A percentile compares a stretch with the other conserved stretches of the same genome.
These are phyloP conservation scores for Pseudomyrmex pallidus DNA, from an alignment of 1,140 invertebrate species.

Conservation along the genomic window DNA sequence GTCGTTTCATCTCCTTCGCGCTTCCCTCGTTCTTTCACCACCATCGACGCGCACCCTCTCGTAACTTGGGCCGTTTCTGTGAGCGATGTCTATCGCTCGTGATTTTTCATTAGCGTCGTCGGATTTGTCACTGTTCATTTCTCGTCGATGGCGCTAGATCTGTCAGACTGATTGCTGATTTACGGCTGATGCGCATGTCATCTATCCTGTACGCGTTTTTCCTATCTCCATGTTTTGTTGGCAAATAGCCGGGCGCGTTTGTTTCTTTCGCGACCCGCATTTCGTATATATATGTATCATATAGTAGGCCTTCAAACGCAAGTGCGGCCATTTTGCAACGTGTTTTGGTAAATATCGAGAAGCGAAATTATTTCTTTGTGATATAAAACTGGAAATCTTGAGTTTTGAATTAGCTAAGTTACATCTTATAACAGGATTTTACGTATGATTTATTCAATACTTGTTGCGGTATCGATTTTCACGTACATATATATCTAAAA, in stretches of 20 bases:
- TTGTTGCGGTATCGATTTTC: conserved; percentile 23
- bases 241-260: conserved; percentile 3
- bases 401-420: too few species aligned
- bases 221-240: background rate
- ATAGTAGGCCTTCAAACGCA: background rate
- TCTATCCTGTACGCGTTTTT: background rate
- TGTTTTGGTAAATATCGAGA: conserved; percentile 2
- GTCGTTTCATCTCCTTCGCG: background rate
- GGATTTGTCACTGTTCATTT: conserved; percentile 56
- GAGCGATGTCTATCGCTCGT: conserved; percentile 47
- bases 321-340: conserved; percentile 13
- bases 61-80: background rate
- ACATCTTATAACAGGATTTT: background rate
- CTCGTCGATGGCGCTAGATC: conserved; percentile 26
- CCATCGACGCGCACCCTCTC: background rate
- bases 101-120: conserved; percentile 55
- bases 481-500: conserved; percentile 17
- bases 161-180: conserved; percentile 44
- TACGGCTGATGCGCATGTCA: conserved; percentile 1
- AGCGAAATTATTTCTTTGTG: background rate
- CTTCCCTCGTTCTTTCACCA: background rate
- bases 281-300: conserved; percentile 6
- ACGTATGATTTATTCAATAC: conserved; percentile 10
- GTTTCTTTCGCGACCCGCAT: conserved; percentile 31
- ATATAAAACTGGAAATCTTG: background rate